phyloP scores from a whole-genome alignment of 2,113 vertebrate genomes.

The Cisticola juncidis region DNA sequence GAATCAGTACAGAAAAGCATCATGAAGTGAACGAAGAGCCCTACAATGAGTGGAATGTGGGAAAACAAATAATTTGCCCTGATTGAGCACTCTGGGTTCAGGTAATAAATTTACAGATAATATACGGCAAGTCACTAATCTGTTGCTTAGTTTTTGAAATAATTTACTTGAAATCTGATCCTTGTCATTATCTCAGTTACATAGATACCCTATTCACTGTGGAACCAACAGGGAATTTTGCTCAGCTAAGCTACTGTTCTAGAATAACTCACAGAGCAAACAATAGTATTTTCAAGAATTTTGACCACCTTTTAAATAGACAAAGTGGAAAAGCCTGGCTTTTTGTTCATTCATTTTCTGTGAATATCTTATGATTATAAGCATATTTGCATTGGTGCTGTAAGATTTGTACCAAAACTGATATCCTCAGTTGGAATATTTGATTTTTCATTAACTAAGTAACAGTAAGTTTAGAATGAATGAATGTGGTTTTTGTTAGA shows the following conservation, averaged over 20 bases:
- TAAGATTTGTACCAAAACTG: neutral
- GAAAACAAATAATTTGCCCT: neutral
- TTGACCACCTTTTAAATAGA: neutral
- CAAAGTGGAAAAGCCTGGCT: neutral
- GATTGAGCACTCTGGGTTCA: neutral
- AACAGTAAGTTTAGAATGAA: neutral
- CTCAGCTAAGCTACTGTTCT: neutral
- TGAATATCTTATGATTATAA: neutral
- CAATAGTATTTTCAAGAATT: neutral
- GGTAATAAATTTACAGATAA: constrained; percentile 1
- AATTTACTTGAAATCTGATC: neutral
- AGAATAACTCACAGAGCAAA: neutral
- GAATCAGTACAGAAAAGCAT: neutral
- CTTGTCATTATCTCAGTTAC: neutral
- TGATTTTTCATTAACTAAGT: neutral
- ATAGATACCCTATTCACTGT: neutral
- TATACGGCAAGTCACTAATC: neutral
- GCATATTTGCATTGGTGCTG: neutral
- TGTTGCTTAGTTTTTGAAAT: neutral
- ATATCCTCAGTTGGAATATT: neutral
- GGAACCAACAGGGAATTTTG: neutral
- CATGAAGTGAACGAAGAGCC: neutral
- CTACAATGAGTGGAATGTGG: neutral
- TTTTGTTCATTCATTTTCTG: neutral
- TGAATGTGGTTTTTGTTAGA: neutral